Conservation (phyloP, 2,113 vertebrate species). For the Halcyon senegalensis region DNA sequence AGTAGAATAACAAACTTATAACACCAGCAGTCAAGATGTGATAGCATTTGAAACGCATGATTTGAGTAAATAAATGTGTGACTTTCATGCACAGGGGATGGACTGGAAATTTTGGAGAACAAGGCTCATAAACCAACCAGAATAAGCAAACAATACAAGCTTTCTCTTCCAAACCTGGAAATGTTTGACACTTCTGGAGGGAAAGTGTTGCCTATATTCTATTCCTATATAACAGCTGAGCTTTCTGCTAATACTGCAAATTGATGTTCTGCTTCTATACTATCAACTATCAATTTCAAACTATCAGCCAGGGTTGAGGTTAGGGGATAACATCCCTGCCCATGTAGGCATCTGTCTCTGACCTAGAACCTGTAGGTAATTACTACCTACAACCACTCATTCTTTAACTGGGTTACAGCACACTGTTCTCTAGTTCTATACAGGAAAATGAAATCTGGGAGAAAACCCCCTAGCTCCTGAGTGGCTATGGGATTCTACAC, state of each 20-base stretch:
- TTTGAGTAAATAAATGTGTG: not conserved
- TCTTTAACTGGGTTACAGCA: not conserved
- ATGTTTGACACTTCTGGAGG: not conserved
- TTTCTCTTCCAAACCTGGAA: not conserved
- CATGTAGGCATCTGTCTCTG: fast-evolving
- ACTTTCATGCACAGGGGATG: not conserved
- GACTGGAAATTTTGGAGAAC: not conserved
- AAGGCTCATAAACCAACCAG: not conserved
- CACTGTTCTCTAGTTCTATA: not conserved
- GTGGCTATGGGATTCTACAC: not conserved
- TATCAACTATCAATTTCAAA: not conserved
- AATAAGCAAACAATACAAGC: not conserved
- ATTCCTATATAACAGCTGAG: not conserved
- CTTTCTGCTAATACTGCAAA: not conserved
- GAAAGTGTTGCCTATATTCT: not conserved
- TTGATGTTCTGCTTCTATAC: not conserved
- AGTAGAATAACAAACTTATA: not conserved
- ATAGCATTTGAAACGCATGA: not conserved
- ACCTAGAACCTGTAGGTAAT: fast-evolving
- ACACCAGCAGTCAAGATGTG: not conserved
- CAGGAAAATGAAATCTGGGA: not conserved
- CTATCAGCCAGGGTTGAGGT: not conserved
- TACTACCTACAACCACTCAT: not conserved
- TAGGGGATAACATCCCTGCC: not conserved
- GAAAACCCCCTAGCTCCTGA: not conserved